phyloP scores from a whole-genome alignment of 2,113 vertebrate species.

The Orycteropus afer region DNA sequence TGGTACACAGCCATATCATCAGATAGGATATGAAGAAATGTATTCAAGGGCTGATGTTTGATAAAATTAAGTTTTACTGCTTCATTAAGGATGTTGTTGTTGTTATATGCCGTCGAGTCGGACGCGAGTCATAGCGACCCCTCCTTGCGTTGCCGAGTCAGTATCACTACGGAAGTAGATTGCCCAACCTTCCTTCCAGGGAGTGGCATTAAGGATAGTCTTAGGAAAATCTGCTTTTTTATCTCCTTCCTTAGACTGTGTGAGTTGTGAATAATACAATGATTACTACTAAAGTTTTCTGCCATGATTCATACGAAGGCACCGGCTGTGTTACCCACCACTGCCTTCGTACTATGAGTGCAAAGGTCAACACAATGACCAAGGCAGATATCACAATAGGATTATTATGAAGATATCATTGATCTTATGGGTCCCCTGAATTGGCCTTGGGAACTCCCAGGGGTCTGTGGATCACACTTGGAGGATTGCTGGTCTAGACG shows the following conservation, averaged over 20 bases:
- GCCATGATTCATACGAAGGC: neutral
- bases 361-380: neutral
- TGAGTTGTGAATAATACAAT: neutral
- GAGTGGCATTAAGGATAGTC: neutral
- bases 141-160: too few species aligned
- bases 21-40: neutral
- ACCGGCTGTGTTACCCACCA: neutral
- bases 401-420: neutral
- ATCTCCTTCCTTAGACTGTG: rapidly evolving
- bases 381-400: neutral
- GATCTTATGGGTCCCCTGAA: neutral
- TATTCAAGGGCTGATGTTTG: neutral
- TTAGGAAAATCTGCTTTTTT: neutral
- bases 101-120: too few species aligned
- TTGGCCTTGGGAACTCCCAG: neutral
- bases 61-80: neutral
- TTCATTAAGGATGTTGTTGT: neutral
- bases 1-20: neutral
- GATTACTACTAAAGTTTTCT: too few species aligned
- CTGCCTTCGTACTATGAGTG: neutral
- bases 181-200: too few species aligned
- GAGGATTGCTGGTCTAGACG: neutral
- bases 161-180: too few species aligned
- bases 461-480: neutral
- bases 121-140: too few species aligned